Conservation (phyloP, 2,797 vertebrate species). For the Mergus octosetaceus region DNA sequence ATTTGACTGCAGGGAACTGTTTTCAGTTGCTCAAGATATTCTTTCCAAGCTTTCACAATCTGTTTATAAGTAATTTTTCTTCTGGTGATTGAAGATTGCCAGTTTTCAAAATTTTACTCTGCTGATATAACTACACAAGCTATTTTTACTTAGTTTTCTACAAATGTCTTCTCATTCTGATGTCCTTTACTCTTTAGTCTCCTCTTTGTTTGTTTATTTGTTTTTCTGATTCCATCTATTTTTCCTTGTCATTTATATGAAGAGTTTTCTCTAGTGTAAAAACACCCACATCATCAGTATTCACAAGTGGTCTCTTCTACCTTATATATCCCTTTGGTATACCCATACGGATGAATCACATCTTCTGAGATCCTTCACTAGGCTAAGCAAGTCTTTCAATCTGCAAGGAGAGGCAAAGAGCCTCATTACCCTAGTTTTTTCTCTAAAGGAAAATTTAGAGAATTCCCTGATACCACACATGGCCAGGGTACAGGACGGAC, state of each 20-base stretch:
- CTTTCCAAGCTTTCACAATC: neutral
- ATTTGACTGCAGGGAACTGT: neutral
- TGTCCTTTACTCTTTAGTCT: neutral
- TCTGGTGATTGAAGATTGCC: neutral
- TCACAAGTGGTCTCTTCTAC: neutral
- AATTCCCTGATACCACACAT: neutral
- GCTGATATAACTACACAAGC: neutral
- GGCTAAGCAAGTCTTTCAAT: neutral
- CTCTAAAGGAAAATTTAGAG: neutral
- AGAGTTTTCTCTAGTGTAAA: neutral
- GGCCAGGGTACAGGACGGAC: neutral
- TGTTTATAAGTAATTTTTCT: neutral
- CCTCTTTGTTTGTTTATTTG: too few relatives aligned
- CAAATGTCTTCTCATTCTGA: neutral
- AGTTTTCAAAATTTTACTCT: neutral
- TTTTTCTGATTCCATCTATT: neutral
- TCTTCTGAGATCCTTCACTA: neutral
- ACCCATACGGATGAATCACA: neutral
- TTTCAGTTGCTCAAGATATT: neutral
- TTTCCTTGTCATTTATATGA: neutral
- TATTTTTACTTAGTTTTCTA: neutral
- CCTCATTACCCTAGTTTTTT: neutral
- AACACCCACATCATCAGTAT: neutral
- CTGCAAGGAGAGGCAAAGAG: neutral
- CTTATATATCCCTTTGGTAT: neutral